Base-by-base conservation (phyloP, 1,140 invertebrate species). In the Hestina assimilis region DNA sequence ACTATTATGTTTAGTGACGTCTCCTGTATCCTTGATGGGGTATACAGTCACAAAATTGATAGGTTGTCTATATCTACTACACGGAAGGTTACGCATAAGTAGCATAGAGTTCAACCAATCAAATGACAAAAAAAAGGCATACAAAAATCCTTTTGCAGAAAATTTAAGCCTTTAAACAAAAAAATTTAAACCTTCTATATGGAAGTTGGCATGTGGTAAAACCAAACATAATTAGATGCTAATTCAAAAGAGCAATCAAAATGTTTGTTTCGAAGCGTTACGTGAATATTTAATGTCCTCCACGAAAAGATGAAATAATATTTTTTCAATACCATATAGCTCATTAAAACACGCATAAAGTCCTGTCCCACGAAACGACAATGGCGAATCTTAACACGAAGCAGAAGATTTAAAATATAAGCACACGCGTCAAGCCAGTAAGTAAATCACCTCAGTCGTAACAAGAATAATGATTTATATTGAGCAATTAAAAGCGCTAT, bases 391-490 rank as follows among this genome's bases (percentile, higher is more conserved):
- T 74, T 66, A 66, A 62, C 52, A 20, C 45, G 33, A 35, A 61
- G 31, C 67, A 50, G 48, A 46, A 70, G 75, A 83, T 86, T 83
- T 80, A 84, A 78, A 68, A 47, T 62, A 62, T 69, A 75, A 66
- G 72, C 69, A 51, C 53, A 69, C 66, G 65, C 79, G 82, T 85
- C 82, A 84, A 79, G 77, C 77, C 77, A 71, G 73, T 79, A 78
- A 75, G 82, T 87, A 87, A 87, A 87, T 87, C 80, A 87, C 68
- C 29, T 38, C 31, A 72, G 59, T 85, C 80, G 80, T 85, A 71
- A 85, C 75, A 69, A 79, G 69, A 59, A 63, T 79, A 74, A 79
- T 87, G 82, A 87, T 87, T 87, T 87, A 87, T 83, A 81, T 58
- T 42, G 60, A 75, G 68, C 82, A 87, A 87, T 87, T 85, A 85